Conservation (phyloP, 1,140 invertebrate species). For the Drosophila bifasciata region DNA sequence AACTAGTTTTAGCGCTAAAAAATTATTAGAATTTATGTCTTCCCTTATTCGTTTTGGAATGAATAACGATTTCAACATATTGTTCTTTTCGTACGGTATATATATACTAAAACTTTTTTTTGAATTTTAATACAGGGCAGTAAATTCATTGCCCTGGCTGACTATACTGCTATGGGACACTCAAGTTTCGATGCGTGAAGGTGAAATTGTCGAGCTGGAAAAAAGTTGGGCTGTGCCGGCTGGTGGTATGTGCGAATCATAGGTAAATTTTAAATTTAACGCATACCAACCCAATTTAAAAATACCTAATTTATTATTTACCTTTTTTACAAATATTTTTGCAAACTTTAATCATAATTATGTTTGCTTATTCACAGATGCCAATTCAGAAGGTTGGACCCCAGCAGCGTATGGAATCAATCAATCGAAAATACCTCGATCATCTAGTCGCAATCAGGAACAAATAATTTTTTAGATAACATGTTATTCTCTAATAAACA, state of each 20-base stretch:
- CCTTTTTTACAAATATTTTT: neutral
- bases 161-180: conserved; percentile 94
- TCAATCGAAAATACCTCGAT: conserved; percentile 89
- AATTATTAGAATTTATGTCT: too few species aligned
- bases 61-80: too few species aligned
- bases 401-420: conserved; percentile 96
- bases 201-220: conserved; percentile 93
- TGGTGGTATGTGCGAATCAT: conserved; percentile 97
- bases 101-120: conserved; percentile 35
- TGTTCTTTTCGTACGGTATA: neutral
- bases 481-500: neutral
- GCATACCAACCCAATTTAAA: conserved; percentile 1
- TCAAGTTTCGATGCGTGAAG: conserved; percentile 95
- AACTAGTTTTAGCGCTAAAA: too few species aligned
- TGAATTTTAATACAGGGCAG: conserved; percentile 85
- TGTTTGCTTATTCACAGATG: conserved; percentile 83
- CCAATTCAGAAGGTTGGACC: conserved; percentile 94
- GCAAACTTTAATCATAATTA: neutral
- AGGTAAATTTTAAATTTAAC: conserved; percentile 84
- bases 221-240: conserved; percentile 96
- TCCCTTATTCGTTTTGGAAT: too few species aligned
- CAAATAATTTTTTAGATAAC: conserved; percentile 62
- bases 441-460: conserved; percentile 85
- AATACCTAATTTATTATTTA: neutral
- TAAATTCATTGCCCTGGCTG: conserved; percentile 93